Conservation (phyloP, 2,797 vertebrate genomes). For the Menidia menidia region DNA sequence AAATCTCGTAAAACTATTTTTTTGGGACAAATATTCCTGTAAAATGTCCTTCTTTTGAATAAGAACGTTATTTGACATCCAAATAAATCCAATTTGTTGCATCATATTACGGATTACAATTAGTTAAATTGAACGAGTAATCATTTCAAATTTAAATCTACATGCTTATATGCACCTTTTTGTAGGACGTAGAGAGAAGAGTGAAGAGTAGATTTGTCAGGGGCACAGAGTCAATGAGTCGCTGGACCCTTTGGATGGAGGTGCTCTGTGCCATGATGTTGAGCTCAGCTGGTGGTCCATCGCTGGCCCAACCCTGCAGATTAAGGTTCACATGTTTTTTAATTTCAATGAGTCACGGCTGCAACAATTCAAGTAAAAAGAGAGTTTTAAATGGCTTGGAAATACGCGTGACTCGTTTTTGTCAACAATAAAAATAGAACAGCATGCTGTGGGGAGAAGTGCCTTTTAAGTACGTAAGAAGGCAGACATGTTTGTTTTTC, state of each 20-base stretch:
- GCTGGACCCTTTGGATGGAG: conserved; percentile 96
- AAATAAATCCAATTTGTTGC: not conserved
- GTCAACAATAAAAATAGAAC: too few relatives aligned
- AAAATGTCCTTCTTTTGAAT: not conserved
- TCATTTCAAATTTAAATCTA: not conserved
- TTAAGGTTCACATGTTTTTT: not conserved
- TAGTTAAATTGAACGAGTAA: too few relatives aligned
- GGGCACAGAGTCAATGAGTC: conserved; percentile 96
- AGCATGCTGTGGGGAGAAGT: too few relatives aligned
- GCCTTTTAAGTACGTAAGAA: not conserved
- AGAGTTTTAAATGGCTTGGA: not conserved
- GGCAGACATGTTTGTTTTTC: conserved; percentile 6
- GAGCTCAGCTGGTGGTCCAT: conserved; percentile 94
- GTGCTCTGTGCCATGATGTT: conserved; percentile 98
- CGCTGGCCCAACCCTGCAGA: conserved; percentile 90
- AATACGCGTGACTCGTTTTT: not conserved
- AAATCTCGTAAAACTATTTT: not conserved
- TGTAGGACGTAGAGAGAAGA: conserved; percentile 95
- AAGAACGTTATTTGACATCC: not conserved
- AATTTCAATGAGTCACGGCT: too few relatives aligned
- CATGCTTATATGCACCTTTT: conserved; percentile 86
- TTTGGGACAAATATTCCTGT: not conserved
- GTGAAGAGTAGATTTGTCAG: conserved; percentile 95
- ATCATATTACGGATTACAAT: not conserved
- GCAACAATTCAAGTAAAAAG: too few relatives aligned